Evolutionary conservation across 2,797 vertebrate species (phyloP).

Genomic region (Bradypodion pumilum): DNA sequence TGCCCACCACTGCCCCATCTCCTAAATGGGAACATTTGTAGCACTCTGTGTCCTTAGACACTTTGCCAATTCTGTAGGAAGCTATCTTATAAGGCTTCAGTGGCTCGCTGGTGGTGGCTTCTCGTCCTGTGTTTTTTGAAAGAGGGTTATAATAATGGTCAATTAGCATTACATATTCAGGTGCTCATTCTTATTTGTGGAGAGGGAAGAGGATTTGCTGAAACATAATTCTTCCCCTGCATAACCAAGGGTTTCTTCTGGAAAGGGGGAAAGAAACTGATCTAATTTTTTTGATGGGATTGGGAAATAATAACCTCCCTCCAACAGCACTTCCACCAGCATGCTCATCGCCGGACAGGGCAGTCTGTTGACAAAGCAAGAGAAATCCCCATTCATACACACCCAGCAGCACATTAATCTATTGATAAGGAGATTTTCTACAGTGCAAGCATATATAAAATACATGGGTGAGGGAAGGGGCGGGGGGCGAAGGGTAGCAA

Average conservation of each 20-base stretch:
- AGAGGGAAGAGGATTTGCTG: not conserved
- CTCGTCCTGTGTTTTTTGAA: not conserved
- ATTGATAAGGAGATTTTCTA: not conserved
- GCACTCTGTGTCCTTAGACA: not conserved
- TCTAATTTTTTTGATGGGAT: too few species aligned
- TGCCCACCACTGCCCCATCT: not conserved
- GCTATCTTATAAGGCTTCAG: not conserved
- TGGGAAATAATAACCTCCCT: not conserved
- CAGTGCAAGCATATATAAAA: not conserved
- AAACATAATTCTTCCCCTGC: too few species aligned
- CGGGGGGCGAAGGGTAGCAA: not conserved
- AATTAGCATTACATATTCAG: not conserved
- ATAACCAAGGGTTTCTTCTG: not conserved
- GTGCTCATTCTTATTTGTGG: not conserved
- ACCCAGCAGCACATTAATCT: not conserved
- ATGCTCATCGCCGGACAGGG: not conserved
- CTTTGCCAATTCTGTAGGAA: too few species aligned
- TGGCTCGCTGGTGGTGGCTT: not conserved
- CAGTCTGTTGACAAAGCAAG: not conserved
- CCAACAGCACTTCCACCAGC: not conserved
- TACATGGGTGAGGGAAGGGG: not conserved
- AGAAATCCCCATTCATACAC: not conserved
- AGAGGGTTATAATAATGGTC: not conserved
- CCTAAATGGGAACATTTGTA: not conserved
- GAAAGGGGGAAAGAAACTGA: not conserved